These are phyloP conservation scores for Morone chrysops DNA, from an alignment of 2,113 vertebrate genomes.

Conservation along the genomic window DNA sequence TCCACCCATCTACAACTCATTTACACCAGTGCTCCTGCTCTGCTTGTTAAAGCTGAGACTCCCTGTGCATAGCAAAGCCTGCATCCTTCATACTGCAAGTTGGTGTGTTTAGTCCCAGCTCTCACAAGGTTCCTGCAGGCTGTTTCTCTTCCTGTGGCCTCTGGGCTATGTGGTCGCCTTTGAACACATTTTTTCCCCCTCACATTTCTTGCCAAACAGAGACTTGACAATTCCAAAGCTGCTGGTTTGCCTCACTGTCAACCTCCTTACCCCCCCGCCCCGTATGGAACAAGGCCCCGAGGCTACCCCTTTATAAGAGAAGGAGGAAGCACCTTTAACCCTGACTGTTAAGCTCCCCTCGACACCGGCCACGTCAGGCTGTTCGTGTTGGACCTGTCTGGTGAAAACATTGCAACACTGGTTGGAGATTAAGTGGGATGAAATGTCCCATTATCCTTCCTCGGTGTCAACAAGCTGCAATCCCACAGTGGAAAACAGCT, in stretches of 20 bases:
- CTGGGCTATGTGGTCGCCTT: slow-evolving; percentile 45
- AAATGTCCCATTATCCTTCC: slow-evolving; percentile 68
- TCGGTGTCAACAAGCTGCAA: slow-evolving; percentile 52
- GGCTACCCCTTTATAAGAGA: slow-evolving; percentile 41
- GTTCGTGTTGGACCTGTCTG: not conserved
- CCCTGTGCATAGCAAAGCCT: slow-evolving; percentile 45
- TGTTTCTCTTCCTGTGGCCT: slow-evolving; percentile 51
- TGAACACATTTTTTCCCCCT: slow-evolving; percentile 46
- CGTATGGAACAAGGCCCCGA: slow-evolving; percentile 35
- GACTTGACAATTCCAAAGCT: slow-evolving; percentile 40
- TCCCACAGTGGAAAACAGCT: slow-evolving; percentile 69
- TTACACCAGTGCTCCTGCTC: slow-evolving; percentile 48
- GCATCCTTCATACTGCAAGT: slow-evolving; percentile 41
- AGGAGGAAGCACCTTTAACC: slow-evolving; percentile 62
- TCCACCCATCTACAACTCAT: slow-evolving; percentile 65
- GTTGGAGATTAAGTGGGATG: slow-evolving; percentile 49
- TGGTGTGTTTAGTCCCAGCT: slow-evolving; percentile 25
- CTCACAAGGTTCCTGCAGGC: slow-evolving; percentile 55
- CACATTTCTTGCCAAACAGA: slow-evolving; percentile 52
- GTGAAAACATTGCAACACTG: slow-evolving; percentile 31
- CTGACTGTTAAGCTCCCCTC: slow-evolving; percentile 22
- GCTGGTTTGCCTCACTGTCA: slow-evolving; percentile 57
- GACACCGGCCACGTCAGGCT: slow-evolving; percentile 2
- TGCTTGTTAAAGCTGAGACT: slow-evolving; percentile 55
- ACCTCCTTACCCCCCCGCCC: slow-evolving; percentile 25